phyloP scores from a whole-genome alignment of 2,113 vertebrate genomes.

The Gymnorhina tibicen region DNA sequence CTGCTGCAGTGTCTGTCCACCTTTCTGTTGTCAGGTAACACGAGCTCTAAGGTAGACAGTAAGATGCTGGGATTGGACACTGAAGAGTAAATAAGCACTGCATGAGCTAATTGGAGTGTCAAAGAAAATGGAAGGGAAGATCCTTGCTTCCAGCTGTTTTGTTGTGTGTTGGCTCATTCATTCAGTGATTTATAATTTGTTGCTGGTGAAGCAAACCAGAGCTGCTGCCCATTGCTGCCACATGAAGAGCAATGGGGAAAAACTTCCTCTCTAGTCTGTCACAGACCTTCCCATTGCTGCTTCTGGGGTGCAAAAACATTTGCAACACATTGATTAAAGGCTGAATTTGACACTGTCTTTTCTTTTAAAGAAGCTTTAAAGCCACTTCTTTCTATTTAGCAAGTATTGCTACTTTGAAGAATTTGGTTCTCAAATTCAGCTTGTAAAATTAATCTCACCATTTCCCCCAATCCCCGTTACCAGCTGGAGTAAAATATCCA shows the following conservation, averaged over 20 bases:
- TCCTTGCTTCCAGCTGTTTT: neutral
- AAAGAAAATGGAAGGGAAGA: neutral
- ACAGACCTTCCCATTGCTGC: neutral
- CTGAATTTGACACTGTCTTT: neutral
- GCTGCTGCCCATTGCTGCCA: neutral
- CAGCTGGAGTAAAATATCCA: conserved; percentile 31
- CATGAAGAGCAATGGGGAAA: neutral
- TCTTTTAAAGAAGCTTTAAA: neutral
- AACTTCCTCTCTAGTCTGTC: neutral
- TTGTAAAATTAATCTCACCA: neutral
- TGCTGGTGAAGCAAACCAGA: conserved; percentile 7
- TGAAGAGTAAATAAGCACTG: neutral
- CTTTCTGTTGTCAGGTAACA: neutral
- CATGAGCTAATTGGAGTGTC: neutral
- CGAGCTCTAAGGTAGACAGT: neutral
- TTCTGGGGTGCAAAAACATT: neutral
- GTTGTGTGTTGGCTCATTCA: neutral
- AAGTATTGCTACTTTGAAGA: neutral
- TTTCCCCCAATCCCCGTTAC: neutral
- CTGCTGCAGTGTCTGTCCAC: neutral
- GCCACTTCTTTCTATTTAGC: neutral
- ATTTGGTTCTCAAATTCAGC: neutral
- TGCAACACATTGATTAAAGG: neutral
- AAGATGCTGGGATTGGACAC: neutral
- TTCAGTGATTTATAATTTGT: neutral